A percentile compares a stretch with the other conserved stretches of the same genome.
Evolutionary conservation across 1,140 invertebrate genomes (phyloP).

Genomic region (Planococcus citri): DNA sequence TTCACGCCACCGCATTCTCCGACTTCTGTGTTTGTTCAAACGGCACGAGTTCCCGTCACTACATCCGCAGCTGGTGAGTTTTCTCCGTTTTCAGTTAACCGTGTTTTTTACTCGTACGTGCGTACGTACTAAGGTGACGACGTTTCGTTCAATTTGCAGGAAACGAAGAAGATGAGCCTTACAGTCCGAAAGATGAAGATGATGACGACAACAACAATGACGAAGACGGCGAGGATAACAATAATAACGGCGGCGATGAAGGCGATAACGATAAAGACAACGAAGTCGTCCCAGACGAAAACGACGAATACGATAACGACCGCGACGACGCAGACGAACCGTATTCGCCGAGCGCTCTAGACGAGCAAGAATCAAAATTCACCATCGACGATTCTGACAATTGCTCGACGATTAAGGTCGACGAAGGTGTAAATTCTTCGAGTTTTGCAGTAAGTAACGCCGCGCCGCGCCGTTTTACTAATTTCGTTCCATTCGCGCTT

Average conservation of each 20-base stretch:
- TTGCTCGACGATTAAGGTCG: neutral
- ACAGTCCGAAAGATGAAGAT: neutral
- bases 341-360: neutral
- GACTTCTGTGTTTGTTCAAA: neutral
- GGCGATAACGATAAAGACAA: too few relatives aligned
- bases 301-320: neutral
- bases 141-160: neutral
- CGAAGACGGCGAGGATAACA: too few relatives aligned
- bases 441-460: neutral
- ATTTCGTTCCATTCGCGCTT: too few relatives aligned
- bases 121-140: neutral
- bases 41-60: neutral
- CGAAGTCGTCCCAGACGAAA: too few relatives aligned
- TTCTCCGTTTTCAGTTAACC: neutral
- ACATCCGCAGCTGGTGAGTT: neutral
- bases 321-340: neutral
- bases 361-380: neutral
- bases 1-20: constrained; percentile 9
- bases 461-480: neutral
- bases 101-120: neutral
- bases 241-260: too few relatives aligned
- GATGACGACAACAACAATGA: too few relatives aligned
- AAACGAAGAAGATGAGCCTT: neutral
- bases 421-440: neutral
- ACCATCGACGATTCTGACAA: neutral